Base-by-base conservation (phyloP, 2,888 invertebrate genomes). In the Tetanocera ferruginea region DNA sequence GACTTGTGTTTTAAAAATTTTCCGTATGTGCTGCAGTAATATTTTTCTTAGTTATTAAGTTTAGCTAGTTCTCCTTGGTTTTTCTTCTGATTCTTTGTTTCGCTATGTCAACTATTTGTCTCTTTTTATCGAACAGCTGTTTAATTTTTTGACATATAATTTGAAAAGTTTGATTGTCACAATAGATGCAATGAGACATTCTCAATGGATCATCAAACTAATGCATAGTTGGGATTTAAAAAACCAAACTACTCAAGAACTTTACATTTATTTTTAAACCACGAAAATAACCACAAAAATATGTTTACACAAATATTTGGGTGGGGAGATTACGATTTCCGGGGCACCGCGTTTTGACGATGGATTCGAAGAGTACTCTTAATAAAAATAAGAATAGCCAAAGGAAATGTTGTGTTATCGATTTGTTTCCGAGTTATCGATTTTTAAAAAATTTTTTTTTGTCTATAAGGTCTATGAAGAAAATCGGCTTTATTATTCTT, bases 11-110 rank as follows among this genome's bases (percentile, higher is more conserved):
- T 66, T n/a, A 67, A 43, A 34, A 67, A 23, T 67, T 43, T 67
- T 67, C 25, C 67, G 67, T 67, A 67, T 67, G 66, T 66, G 69
- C 49, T 67, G 51, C 51, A 69, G 5, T 55, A 64, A 25, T 31
- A 17, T 31, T 62, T 64, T 31, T 31, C n/a, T 17, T n/a, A 64
- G 31, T 64, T 34, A 64, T 28, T 4, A 25, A 23, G 8, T 49
- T 69, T 25, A 37, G n/a, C 31, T 43, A 43, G 9, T 37, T 67
- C n/a, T 11, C 37, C n/a, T 66, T 66, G 3, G 34, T 37, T 37
- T 43, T 66, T 43, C 9, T 64, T 17, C 3, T 31, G 2, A 4
- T 11, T 2, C 25, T 66, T 66, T 25, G 23, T 60, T 60, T 60
- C 60, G 19, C 5, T 28, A 3, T 14, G 28, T 9, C 43, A 67